These are phyloP conservation scores for Stegostoma tigrinum DNA, from an alignment of 2,113 vertebrate species.

Conservation along the genomic window DNA sequence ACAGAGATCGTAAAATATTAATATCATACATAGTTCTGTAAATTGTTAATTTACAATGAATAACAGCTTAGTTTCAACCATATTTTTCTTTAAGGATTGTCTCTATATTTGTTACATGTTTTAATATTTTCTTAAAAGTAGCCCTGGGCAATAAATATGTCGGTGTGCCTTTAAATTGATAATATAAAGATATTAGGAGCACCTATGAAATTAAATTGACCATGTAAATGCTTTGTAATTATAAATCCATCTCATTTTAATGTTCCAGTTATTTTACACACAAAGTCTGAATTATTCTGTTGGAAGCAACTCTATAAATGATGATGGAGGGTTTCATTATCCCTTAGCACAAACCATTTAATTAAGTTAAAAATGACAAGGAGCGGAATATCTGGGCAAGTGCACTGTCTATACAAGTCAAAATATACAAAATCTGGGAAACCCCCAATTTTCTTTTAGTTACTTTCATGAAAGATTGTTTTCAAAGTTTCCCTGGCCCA, in stretches of 20 bases:
- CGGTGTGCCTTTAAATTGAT: not conserved
- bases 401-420: not conserved
- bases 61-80: not conserved
- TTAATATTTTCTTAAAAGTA: not conserved
- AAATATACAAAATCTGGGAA: not conserved
- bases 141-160: not conserved
- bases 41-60: not conserved
- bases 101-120: not conserved
- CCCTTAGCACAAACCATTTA: not conserved
- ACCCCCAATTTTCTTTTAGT: slow-evolving; percentile 3
- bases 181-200: no score
- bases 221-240: not conserved
- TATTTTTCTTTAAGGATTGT: not conserved
- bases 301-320: not conserved
- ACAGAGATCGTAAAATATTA: not conserved
- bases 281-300: not conserved
- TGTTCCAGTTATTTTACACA: not conserved
- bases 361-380: slow-evolving; percentile 7
- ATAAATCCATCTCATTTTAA: not conserved
- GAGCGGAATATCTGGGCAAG: not conserved
- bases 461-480: not conserved
- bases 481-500: slow-evolving; percentile 1
- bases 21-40: not conserved
- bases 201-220: not conserved
- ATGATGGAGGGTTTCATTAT: not conserved